phyloP scores from a whole-genome alignment of 2,113 vertebrate species.

The Puntigrus tetrazona region DNA sequence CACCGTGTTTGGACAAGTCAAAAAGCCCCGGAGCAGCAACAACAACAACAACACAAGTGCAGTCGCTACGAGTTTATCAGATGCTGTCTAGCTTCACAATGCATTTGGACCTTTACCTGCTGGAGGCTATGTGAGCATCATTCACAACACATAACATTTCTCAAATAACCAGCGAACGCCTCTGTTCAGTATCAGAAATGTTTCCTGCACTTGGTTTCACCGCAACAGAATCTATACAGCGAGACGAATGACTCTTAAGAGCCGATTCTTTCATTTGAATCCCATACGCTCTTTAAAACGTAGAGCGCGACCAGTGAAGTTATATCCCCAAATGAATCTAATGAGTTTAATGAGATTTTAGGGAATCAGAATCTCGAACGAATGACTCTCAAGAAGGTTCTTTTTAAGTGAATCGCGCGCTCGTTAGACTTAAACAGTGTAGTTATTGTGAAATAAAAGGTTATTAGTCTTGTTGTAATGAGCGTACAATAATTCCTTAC shows the following conservation, averaged over 20 bases:
- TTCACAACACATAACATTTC: neutral
- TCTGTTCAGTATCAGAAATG: neutral
- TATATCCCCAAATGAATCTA: neutral
- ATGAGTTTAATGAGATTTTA: neutral
- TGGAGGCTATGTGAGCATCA: neutral
- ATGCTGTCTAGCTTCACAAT: neutral
- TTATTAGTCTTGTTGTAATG: neutral
- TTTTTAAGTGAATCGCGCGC: neutral
- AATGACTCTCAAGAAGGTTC: neutral
- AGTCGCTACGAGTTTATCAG: conserved; percentile 1
- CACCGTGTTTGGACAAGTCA: neutral
- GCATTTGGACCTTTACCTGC: neutral
- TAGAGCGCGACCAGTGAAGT: too few species aligned
- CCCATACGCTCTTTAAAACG: too few species aligned
- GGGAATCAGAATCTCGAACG: neutral
- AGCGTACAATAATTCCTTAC: too few species aligned
- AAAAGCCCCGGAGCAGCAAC: neutral
- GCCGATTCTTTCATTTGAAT: neutral
- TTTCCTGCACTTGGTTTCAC: neutral
- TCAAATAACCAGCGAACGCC: neutral
- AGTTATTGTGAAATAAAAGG: neutral
- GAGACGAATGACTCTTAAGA: neutral
- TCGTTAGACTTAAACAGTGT: neutral
- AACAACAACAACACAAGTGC: neutral
- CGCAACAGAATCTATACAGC: neutral